phyloP scores from a whole-genome alignment of 2,888 invertebrate species.

The Bellardia pandia region DNA sequence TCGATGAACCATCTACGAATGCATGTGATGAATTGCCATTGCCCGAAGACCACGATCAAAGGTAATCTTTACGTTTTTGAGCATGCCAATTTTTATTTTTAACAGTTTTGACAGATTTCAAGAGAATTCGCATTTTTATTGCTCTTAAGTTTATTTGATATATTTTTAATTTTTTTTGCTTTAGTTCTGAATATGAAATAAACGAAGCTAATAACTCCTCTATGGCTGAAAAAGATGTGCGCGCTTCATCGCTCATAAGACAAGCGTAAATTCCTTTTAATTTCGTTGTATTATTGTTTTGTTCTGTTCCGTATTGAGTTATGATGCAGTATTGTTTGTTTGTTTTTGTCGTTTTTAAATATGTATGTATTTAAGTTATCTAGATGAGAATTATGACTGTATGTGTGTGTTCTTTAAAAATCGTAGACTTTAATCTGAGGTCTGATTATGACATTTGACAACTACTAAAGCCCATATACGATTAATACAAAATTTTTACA shows the following conservation, averaged over 20 bases:
- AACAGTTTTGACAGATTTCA: not conserved
- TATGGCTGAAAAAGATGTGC: constrained; percentile 77
- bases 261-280: constrained; percentile 78
- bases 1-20: constrained; percentile 83
- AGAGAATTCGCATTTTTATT: constrained; percentile 13
- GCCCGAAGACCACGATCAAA: constrained; percentile 78
- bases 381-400: not conserved
- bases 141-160: constrained; percentile 48
- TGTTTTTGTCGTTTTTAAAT: constrained; percentile 40
- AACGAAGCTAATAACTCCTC: constrained; percentile 77
- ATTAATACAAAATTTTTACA: no score
- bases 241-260: constrained; percentile 78
- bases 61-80: constrained; percentile 56
- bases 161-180: constrained; percentile 75
- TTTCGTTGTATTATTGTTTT: constrained; percentile 57
- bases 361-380: constrained; percentile 20
- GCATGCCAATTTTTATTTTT: constrained; percentile 5
- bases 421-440: not conserved
- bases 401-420: not conserved
- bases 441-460: not conserved
- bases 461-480: no score
- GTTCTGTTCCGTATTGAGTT: constrained; percentile 38
- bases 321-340: constrained; percentile 21
- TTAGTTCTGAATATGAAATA: constrained; percentile 76
- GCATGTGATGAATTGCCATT: constrained; percentile 81